phyloP scores from a whole-genome alignment of 2,113 vertebrate species.

The Melanotaenia duboulayi region DNA sequence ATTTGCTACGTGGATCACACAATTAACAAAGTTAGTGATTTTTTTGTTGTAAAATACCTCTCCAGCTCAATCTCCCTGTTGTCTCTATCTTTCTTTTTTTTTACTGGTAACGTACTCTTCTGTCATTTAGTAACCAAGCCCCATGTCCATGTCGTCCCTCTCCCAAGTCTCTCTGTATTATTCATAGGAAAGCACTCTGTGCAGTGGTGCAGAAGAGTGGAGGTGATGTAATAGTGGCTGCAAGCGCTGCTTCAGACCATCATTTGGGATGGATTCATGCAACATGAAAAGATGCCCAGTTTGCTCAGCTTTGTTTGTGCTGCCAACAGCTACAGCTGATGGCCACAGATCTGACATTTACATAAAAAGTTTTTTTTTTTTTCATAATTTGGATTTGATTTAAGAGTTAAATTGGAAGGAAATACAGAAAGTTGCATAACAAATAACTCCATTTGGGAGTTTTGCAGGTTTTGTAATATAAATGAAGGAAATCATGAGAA shows the following conservation, averaged over 20 bases:
- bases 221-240: slow-evolving; percentile 74
- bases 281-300: slow-evolving; percentile 35
- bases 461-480: not conserved
- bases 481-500: not conserved
- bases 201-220: slow-evolving; percentile 73
- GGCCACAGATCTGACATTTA: not conserved
- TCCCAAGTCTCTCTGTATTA: slow-evolving; percentile 70
- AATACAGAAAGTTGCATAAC: not conserved
- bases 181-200: slow-evolving; percentile 80
- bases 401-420: not conserved
- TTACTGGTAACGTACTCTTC: not conserved
- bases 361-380: not conserved
- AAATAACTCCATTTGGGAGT: not conserved
- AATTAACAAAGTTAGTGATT: not conserved
- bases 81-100: not conserved
- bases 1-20: slow-evolving; percentile 8
- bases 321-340: slow-evolving; percentile 26
- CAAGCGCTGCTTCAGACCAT: slow-evolving; percentile 51
- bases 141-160: slow-evolving; percentile 32
- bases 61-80: not conserved
- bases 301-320: slow-evolving; percentile 39
- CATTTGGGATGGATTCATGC: slow-evolving; percentile 67
- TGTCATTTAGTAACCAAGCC: slow-evolving; percentile 50
- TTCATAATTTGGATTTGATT: too few relatives aligned
- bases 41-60: not conserved